A percentile compares a stretch with the other conserved stretches of the same genome.
Evolutionary conservation across 2,888 invertebrate genomes (phyloP).

Genomic region (Alloscopus bannaensis): DNA sequence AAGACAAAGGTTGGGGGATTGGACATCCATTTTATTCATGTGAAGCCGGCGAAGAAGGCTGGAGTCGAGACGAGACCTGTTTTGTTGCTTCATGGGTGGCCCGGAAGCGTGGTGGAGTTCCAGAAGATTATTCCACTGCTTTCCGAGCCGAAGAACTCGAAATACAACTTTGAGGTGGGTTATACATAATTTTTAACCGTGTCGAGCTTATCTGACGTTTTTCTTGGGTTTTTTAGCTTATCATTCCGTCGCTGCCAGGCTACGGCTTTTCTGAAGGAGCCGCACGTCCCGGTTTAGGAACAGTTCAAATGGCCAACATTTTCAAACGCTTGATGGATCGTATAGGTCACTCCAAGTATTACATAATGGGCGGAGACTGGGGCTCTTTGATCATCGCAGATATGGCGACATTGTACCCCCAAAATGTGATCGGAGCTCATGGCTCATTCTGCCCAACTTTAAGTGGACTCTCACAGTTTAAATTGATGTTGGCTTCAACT

Average conservation of each 20-base stretch:
- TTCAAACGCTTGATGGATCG: constrained; percentile 83
- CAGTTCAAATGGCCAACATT: constrained; percentile 78
- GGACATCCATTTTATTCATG: constrained; percentile 86
- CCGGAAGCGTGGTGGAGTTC: constrained; percentile 58
- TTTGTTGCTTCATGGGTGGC: constrained; percentile 65
- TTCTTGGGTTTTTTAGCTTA: constrained; percentile 56
- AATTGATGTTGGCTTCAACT: constrained; percentile 71
- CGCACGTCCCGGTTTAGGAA: constrained; percentile 74
- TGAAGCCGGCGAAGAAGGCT: constrained; percentile 75
- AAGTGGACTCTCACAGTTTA: constrained; percentile 73
- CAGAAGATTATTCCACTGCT: constrained; percentile 66
- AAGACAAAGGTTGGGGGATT: constrained; percentile 86
- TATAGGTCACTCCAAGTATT: constrained; percentile 82
- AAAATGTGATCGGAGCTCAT: constrained; percentile 79
- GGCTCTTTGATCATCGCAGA: constrained; percentile 56
- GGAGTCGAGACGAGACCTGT: constrained; percentile 21
- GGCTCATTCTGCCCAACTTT: constrained; percentile 80
- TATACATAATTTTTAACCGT: background rate
- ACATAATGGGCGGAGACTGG: constrained; percentile 77
- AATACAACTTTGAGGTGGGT: constrained; percentile 28
- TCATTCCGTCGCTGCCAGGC: constrained; percentile 78
- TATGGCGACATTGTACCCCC: constrained; percentile 72
- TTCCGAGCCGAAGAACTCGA: constrained; percentile 40
- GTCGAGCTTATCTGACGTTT: background rate
- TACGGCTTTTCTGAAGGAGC: constrained; percentile 78